A percentile compares a stretch with the other conserved stretches of the same genome.
These are phyloP conservation scores for Dendrolimus kikuchii DNA, from an alignment of 1,140 invertebrate species.

Conservation along the genomic window DNA sequence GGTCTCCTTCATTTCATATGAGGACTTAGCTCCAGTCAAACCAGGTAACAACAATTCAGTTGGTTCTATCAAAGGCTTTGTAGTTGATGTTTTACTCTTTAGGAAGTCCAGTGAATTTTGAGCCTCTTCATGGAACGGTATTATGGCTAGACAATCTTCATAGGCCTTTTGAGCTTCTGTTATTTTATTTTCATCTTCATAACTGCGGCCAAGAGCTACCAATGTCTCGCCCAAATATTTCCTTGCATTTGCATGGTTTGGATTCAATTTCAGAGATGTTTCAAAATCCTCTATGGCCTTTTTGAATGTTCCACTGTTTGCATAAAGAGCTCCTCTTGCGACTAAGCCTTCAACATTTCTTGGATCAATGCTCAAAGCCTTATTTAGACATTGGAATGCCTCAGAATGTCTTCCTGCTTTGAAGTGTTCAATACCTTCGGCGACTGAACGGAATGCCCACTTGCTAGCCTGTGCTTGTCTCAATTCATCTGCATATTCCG, in stretches of 20 bases:
- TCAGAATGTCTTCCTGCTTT: constrained; percentile 92
- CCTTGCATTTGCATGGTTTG: constrained; percentile 92
- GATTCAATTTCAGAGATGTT: constrained; percentile 89
- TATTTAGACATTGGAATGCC: constrained; percentile 96
- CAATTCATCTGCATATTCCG: constrained; percentile 87
- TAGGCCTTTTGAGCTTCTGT: constrained; percentile 90
- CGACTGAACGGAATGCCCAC: constrained; percentile 93
- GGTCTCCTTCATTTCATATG: constrained; percentile 76
- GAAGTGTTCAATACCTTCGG: constrained; percentile 94
- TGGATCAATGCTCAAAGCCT: constrained; percentile 92
- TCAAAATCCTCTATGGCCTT: constrained; percentile 97
- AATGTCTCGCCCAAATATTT: constrained; percentile 96
- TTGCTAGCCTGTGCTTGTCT: constrained; percentile 91
- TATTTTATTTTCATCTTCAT: constrained; percentile 87
- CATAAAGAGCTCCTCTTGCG: constrained; percentile 93
- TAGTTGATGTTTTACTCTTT: constrained; percentile 76
- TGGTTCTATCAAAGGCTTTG: constrained; percentile 75
- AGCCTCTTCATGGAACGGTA: constrained; percentile 89
- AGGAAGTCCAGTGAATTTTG: constrained; percentile 85
- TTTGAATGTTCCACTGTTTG: constrained; percentile 93
- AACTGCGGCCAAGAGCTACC: constrained; percentile 87
- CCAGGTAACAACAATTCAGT: constrained; percentile 73
- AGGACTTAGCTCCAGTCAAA: constrained; percentile 64
- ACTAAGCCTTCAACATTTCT: constrained; percentile 95
- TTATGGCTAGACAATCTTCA: constrained; percentile 84